Evolutionary conservation across 2,797 vertebrate species (phyloP).

Genomic region (Buceros bicornis): DNA sequence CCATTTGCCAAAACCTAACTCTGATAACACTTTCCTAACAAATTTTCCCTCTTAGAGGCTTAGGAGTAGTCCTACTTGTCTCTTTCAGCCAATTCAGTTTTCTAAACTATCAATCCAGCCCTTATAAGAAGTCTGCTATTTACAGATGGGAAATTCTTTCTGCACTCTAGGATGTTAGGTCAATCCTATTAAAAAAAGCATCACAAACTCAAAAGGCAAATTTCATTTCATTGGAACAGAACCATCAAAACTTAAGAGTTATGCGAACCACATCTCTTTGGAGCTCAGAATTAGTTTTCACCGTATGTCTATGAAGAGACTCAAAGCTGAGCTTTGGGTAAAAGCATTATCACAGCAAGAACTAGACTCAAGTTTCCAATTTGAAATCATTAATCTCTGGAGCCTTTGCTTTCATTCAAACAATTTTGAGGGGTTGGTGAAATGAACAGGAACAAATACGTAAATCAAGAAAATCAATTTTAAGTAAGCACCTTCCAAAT

Average conservation of each 20-base stretch:
- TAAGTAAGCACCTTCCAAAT: neutral
- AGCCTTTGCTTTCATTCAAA: neutral
- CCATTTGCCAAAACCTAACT: neutral
- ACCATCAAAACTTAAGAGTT: neutral
- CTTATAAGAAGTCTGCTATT: neutral
- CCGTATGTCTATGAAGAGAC: neutral
- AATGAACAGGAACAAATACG: neutral
- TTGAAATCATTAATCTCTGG: neutral
- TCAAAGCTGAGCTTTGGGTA: neutral
- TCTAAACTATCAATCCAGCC: neutral
- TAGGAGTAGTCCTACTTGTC: neutral
- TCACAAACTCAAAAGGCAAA: neutral
- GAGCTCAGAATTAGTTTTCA: neutral
- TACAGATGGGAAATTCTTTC: neutral
- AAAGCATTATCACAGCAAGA: neutral
- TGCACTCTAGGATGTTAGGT: neutral
- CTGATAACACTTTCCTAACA: neutral
- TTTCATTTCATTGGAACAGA: neutral
- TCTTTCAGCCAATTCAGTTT: neutral
- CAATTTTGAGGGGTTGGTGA: neutral
- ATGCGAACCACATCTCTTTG: fast-evolving
- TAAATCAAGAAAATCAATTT: neutral
- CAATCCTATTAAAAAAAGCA: neutral
- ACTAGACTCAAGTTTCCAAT: neutral
- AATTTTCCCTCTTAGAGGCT: neutral